Percentiles rank a stretch among this genome's conserved stretches.
Evolutionary conservation across 2,888 invertebrate genomes (phyloP).

Genomic region (Myathropa florea): DNA sequence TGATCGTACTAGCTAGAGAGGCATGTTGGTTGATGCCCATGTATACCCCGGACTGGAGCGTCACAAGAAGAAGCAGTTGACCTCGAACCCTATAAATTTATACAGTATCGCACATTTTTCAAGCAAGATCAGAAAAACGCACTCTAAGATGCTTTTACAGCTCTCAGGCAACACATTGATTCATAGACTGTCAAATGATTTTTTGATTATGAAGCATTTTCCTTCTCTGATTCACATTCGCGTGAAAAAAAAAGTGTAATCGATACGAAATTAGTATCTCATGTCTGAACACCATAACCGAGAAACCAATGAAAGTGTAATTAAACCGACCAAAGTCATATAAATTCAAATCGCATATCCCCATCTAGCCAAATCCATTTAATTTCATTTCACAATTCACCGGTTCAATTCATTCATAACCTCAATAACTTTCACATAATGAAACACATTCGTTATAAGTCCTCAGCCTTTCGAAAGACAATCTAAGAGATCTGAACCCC

Average conservation of each 20-base stretch:
- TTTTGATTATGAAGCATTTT: too few relatives aligned
- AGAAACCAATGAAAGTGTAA: neutral
- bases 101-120: too few relatives aligned
- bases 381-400: neutral
- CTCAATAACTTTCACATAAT: neutral
- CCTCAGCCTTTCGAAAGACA: slow-evolving; percentile 5
- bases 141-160: too few relatives aligned
- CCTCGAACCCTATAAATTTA: too few relatives aligned
- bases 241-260: neutral
- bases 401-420: neutral
- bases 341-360: neutral
- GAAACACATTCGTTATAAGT: neutral
- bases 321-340: neutral
- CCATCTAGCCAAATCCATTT: neutral
- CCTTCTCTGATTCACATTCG: neutral
- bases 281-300: neutral
- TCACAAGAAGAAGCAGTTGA: too few relatives aligned
- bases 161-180: too few relatives aligned
- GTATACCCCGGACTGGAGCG: too few relatives aligned
- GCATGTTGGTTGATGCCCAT: too few relatives aligned
- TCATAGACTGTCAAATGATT: too few relatives aligned
- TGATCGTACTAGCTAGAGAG: too few relatives aligned
- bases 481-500: slow-evolving; percentile 2
- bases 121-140: too few relatives aligned
- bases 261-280: neutral